Base-by-base conservation (phyloP, 2,797 vertebrate species). In the Prunella strophiata region DNA sequence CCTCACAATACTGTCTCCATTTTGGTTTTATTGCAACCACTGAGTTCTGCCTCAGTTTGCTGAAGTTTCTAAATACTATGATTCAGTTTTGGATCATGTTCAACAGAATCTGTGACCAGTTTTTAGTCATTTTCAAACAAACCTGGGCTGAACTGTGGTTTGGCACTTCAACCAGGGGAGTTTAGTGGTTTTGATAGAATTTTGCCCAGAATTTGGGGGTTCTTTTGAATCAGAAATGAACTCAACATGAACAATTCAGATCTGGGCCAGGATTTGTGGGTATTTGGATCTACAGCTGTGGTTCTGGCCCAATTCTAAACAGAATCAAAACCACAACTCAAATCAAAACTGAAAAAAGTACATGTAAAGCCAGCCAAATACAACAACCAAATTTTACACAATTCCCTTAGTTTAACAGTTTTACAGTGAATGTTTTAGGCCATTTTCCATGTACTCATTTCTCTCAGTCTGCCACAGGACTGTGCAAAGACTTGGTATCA, bases 81-180 rank as follows among this genome's bases (percentile, higher is more conserved):
- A 74, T 88, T 67, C 79, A 65, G 18, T 29, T 81, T 62, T 94
- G 91, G 81, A 83, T 19, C 34, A 45, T 1, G 3, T 59, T 85
- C 84, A 94, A 55, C 59, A 82, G 85, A 93, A 71, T 83, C 74
- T 93, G 81, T 70, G 78, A 96, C 47, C 76, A 30, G 42, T 77
- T 93, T 91, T 58, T 48, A 92, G 55, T 66, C 51, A 76, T 72
- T 94, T 96, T 79, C 68, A 96, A 95, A 88, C 29, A 91, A 94
- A 68, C 50, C 58, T 94, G 88, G 63, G 58, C 50, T 91, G 68
- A 94, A 72, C 74, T 95, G 84, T 91, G 94, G 86, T 55, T 96
- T 97, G 96, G 94, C 93, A 77, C 13, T 47, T 27, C 57, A 70
- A 1, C 26, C 51, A 76, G 30, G 11, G 36, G 57, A 77, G 84